Percentiles rank a stretch among this genome's conserved stretches.
These are phyloP conservation scores for Synergus gifuensis DNA, from an alignment of 2,888 invertebrate genomes.

Conservation along the genomic window DNA sequence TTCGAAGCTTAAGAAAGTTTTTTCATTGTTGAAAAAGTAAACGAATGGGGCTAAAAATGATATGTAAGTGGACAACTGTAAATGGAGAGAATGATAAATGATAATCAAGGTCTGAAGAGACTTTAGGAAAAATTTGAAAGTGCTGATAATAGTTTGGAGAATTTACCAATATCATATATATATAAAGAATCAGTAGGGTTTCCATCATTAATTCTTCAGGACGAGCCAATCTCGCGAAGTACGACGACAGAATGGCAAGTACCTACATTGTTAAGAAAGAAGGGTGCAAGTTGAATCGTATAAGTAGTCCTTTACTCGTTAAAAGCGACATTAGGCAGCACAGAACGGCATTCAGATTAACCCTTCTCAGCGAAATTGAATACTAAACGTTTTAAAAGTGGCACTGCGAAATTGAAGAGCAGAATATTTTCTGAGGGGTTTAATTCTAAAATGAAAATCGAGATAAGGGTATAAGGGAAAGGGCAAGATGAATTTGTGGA, in stretches of 20 bases:
- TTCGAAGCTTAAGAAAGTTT: not conserved
- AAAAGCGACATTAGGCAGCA: slow-evolving; percentile 69
- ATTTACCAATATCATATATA: slow-evolving; percentile 11
- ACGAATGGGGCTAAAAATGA: too few relatives aligned
- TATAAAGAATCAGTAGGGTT: slow-evolving; percentile 1
- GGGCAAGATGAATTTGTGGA: slow-evolving; percentile 15
- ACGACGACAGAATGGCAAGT: slow-evolving; percentile 64
- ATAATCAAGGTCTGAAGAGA: not conserved
- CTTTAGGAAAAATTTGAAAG: not conserved
- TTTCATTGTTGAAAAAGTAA: not conserved
- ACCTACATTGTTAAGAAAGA: slow-evolving; percentile 61
- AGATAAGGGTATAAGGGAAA: slow-evolving; percentile 39
- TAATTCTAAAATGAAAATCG: not conserved
- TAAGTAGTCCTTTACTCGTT: slow-evolving; percentile 71
- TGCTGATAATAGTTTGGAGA: not conserved
- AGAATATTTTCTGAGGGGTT: not conserved
- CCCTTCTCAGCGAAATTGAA: slow-evolving; percentile 63
- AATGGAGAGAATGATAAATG: not conserved
- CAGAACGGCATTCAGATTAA: slow-evolving; percentile 71
- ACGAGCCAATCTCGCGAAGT: slow-evolving; percentile 30
- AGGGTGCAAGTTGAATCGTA: slow-evolving; percentile 64
- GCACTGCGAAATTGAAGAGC: slow-evolving; percentile 63
- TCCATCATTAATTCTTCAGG: slow-evolving; percentile 24
- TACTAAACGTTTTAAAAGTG: slow-evolving; percentile 70
- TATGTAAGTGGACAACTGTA: not conserved